Conservation (phyloP, 1,140 invertebrate species). For the Drosophila eugracilis region DNA sequence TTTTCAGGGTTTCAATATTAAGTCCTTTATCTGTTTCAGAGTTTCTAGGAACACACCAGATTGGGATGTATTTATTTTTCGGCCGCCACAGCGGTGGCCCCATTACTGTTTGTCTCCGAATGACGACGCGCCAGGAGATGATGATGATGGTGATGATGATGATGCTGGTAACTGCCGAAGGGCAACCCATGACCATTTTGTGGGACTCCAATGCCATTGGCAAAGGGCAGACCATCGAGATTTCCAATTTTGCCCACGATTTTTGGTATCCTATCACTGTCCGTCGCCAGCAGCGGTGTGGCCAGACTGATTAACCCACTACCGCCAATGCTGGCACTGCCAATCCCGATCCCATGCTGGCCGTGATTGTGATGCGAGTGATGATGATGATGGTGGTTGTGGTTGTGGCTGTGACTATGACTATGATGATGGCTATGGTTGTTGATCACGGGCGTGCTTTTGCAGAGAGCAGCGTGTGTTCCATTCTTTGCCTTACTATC, state of each 20-base stretch:
- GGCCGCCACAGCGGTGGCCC: conserved; percentile 50
- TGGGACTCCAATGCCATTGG: conserved; percentile 59
- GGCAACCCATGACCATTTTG: conserved; percentile 54
- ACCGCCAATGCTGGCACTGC: conserved; percentile 71
- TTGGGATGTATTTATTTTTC: conserved; percentile 60
- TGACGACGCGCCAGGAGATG: conserved; percentile 66
- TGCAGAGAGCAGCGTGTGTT: conserved; percentile 48
- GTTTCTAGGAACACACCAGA: conserved; percentile 10
- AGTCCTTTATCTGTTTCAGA: not conserved
- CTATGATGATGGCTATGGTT: conserved; percentile 44
- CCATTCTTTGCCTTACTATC: conserved; percentile 13
- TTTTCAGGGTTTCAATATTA: not conserved
- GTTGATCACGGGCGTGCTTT: conserved; percentile 73
- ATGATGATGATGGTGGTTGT: conserved; percentile 40
- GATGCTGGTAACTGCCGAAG: conserved; percentile 51
- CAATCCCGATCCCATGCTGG: conserved; percentile 42
- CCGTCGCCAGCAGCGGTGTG: conserved; percentile 39
- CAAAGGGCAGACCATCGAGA: conserved; percentile 68
- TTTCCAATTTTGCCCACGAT: conserved; percentile 84
- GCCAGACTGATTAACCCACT: conserved; percentile 57
- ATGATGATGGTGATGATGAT: conserved; percentile 52
- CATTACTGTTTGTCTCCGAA: conserved; percentile 69
- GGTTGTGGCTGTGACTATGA: conserved; percentile 41
- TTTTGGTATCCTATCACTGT: conserved; percentile 85
- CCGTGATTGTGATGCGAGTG: conserved; percentile 44